phyloP scores from a whole-genome alignment of 1,140 invertebrate genomes.

The Drosophila azteca region DNA sequence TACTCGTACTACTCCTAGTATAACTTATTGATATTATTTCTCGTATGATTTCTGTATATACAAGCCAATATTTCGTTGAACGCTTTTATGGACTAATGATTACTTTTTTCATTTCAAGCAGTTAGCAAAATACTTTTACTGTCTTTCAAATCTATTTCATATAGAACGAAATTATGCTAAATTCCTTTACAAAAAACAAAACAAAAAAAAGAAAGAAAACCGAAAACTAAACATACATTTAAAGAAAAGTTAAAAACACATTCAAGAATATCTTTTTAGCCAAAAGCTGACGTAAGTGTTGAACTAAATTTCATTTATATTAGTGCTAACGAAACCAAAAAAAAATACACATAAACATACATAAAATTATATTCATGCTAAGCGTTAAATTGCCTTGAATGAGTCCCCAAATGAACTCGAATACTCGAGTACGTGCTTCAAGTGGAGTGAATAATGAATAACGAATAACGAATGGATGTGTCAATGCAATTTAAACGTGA shows the following conservation, averaged over 20 bases:
- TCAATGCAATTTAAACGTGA: conserved; percentile 71
- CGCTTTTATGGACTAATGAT: conserved; percentile 61
- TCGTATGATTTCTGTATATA: conserved; percentile 39
- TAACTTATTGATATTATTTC: conserved; percentile 28
- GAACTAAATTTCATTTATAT: conserved; percentile 76
- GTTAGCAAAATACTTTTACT: conserved; percentile 57
- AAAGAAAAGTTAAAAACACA: conserved; percentile 50
- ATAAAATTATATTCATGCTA: conserved; percentile 53
- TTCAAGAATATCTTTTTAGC: conserved; percentile 57
- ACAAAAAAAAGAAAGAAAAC: conserved; percentile 34
- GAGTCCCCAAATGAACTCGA: conserved; percentile 30
- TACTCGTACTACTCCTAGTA: conserved; percentile 28
- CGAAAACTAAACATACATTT: conserved; percentile 23
- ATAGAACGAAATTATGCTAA: conserved; percentile 83
- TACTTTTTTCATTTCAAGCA: conserved; percentile 63
- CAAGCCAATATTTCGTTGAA: conserved; percentile 51
- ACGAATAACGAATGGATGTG: conserved; percentile 6
- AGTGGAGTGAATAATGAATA: conserved; percentile 1
- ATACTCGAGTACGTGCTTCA: conserved; percentile 14
- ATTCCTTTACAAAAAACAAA: conserved; percentile 58
- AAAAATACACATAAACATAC: conserved; percentile 18
- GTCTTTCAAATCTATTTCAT: conserved; percentile 66
- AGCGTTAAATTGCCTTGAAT: conserved; percentile 73
- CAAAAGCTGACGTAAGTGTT: conserved; percentile 81
- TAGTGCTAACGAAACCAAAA: conserved; percentile 59